Base-by-base conservation (phyloP, 2,888 invertebrate species). In the Tribolium freemani region DNA sequence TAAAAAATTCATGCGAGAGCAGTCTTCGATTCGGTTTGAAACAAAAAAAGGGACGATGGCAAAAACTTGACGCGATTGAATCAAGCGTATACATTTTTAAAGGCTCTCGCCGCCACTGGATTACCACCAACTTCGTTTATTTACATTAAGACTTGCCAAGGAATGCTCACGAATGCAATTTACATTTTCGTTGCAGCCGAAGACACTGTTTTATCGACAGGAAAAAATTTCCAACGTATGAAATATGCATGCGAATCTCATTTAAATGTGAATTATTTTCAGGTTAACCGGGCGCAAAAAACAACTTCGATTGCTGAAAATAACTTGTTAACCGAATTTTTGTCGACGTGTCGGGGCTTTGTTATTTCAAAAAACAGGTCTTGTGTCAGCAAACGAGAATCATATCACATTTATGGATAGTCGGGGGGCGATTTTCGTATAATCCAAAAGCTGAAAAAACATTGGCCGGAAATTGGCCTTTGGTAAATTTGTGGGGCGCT, bases 1-100 rank as follows among this genome's bases (percentile, higher is more conserved):
- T 71, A 71, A 66, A 71, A 71, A 71, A 71, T 71, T 71, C 71
- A 71, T 71, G 64, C 58, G 54, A 69, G 30, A 60, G 60, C 16
- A 38, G 38, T 38, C 38, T 38, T 38, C 38, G 38, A 38, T 38
- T 38, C 38, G 38, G 38, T 3, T 9, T 38, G 38, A 38, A 38
- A 38, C 38, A 38, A 38, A 38, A 31, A 38, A 38, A n/a, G 38
- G 38, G n/a, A 8, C 8, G 38, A 1, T 8, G 38, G 38, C 3
- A 38, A 38, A 38, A 38, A 38, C 38, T 38, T 38, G 38, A 38
- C 38, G 38, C 38, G n/a, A 38, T 38, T 38, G 38, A 38, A 38
- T 38, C 38, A 38, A n/a, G n/a, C 9, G 38, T n/a, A 38, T 38
- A 38, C 8, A 38, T 38, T 38, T 38, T 38, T 38, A 8, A 38